Evolutionary conservation across 1,140 invertebrate genomes (phyloP).

Genomic region (Melitaea cinxia): DNA sequence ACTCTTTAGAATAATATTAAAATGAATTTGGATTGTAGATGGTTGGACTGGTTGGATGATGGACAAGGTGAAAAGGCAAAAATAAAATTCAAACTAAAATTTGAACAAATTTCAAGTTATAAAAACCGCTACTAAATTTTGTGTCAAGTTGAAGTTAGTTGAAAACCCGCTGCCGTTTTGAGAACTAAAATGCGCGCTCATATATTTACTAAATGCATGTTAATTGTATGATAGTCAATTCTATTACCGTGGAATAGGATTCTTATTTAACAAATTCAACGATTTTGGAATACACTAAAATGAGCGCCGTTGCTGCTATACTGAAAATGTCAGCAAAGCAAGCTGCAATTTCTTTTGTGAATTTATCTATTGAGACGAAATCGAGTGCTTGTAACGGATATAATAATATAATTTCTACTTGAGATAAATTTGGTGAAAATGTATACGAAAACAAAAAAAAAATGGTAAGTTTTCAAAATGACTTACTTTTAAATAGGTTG

Average conservation of each 20-base stretch:
- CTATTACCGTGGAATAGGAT: not conserved
- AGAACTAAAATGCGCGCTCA: constrained; percentile 3
- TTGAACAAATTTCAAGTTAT: constrained; percentile 10
- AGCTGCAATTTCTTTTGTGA: constrained; percentile 18
- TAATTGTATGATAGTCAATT: not conserved
- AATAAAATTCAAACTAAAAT: constrained; percentile 3
- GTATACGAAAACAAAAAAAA: no score
- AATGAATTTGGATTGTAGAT: not conserved
- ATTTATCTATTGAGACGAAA: constrained; percentile 21
- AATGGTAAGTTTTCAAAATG: no score
- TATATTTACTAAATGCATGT: constrained; percentile 10
- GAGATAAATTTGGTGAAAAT: constrained; percentile 1
- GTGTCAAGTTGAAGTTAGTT: constrained; percentile 17
- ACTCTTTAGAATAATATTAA: not conserved
- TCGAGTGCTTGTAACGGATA: constrained; percentile 23
- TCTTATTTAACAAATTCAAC: not conserved
- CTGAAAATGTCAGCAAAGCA: constrained; percentile 1
- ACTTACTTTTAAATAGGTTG: no score
- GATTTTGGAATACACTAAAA: constrained; percentile 1
- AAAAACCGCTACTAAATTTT: constrained; percentile 19
- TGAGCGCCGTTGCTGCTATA: not conserved
- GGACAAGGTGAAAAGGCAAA: not conserved
- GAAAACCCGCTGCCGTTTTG: constrained; percentile 1
- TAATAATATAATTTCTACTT: not conserved
- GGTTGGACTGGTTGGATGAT: no score